Conservation (phyloP, 2,888 invertebrate species). For the Parnassius apollo region DNA sequence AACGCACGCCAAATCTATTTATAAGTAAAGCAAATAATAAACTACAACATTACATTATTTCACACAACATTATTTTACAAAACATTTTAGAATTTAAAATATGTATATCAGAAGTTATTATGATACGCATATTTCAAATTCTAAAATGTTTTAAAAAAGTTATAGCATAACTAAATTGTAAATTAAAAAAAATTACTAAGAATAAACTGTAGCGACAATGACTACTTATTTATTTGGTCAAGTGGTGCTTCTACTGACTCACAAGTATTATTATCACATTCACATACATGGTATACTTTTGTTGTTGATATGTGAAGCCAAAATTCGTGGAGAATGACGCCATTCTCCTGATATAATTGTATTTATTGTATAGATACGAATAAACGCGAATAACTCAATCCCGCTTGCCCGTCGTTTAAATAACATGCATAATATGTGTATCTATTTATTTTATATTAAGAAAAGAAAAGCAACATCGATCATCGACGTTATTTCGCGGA, state of each 20-base stretch:
- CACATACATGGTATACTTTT: constrained; percentile 66
- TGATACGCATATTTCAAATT: background rate
- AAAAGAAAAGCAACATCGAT: no score
- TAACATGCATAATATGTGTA: no score
- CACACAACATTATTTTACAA: background rate
- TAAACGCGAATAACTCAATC: constrained; percentile 8
- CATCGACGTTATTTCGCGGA: no score
- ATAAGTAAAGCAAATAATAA: constrained; percentile 8
- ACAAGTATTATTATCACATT: constrained; percentile 74
- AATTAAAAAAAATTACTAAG: constrained; percentile 50
- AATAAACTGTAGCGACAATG: constrained; percentile 55
- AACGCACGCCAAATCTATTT: constrained; percentile 46
- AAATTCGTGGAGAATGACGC: constrained; percentile 68
- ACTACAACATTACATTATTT: background rate
- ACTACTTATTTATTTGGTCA: constrained; percentile 75
- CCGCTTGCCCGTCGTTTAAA: no score
- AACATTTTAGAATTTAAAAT: no score
- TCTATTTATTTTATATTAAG: no score
- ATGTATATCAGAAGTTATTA: no score
- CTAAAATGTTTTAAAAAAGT: background rate
- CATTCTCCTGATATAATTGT: constrained; percentile 61
- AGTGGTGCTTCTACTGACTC: constrained; percentile 66
- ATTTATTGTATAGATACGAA: constrained; percentile 23
- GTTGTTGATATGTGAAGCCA: constrained; percentile 64
- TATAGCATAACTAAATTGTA: constrained; percentile 28